A percentile compares a stretch with the other conserved stretches of the same genome.
Evolutionary conservation across 1,140 invertebrate genomes (phyloP).

Genomic region (Drosophila sulfurigaster): DNA sequence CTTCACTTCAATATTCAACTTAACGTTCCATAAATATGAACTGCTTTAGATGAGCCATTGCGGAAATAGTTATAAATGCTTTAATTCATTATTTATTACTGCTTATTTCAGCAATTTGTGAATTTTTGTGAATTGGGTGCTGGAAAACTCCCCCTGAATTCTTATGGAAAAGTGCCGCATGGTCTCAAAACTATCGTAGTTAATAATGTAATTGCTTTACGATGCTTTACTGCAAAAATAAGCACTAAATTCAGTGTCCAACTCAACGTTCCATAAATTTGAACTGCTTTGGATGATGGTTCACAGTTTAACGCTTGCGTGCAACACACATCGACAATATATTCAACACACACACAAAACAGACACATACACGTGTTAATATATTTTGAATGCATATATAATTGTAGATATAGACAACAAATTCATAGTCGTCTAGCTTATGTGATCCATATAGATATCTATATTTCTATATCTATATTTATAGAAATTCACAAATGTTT

Average conservation of each 20-base stretch:
- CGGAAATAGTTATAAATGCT: too few species aligned
- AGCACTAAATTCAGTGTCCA: too few species aligned
- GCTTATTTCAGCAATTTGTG: too few species aligned
- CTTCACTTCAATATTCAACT: not conserved
- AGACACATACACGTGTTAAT: too few species aligned
- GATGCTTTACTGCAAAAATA: too few species aligned
- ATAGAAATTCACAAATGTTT: constrained; percentile 43
- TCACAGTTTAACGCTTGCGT: constrained; percentile 66
- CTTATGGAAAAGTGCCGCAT: too few species aligned
- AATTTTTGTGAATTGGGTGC: too few species aligned
- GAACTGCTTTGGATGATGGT: constrained; percentile 54
- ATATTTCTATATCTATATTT: constrained; percentile 23
- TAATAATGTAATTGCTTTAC: too few species aligned
- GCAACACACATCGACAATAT: constrained; percentile 17
- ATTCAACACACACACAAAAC: too few species aligned
- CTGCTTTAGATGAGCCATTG: constrained; percentile 38
- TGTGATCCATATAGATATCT: constrained; percentile 14
- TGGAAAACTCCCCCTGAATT: too few species aligned
- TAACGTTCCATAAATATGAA: constrained; percentile 24
- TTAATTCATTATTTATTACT: too few species aligned
- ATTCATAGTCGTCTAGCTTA: not conserved
- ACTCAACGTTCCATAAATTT: constrained; percentile 25
- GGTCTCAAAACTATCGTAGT: too few species aligned
- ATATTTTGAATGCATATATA: not conserved
- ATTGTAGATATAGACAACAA: constrained; percentile 12